These are phyloP conservation scores for Fulmarus glacialis DNA, from an alignment of 2,113 vertebrate genomes.

Conservation along the genomic window DNA sequence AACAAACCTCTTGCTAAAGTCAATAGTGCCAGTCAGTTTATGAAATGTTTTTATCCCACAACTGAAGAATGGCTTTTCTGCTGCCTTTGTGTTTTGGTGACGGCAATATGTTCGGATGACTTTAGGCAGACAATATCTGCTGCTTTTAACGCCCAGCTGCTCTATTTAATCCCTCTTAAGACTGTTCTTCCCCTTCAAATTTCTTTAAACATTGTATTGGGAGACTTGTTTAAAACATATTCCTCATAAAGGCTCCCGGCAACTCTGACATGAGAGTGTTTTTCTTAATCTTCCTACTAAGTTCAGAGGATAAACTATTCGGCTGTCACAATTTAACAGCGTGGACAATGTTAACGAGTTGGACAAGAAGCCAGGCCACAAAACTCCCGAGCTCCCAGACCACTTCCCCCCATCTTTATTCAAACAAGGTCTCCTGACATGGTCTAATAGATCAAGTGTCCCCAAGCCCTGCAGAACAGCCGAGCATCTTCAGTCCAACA, in stretches of 20 bases:
- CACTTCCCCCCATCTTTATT: background rate
- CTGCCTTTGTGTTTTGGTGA: background rate
- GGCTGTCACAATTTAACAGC: background rate
- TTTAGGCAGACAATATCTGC: background rate
- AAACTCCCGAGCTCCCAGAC: background rate
- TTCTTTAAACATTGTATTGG: background rate
- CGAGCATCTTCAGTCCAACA: background rate
- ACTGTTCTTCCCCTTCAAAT: background rate
- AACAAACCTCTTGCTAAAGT: background rate
- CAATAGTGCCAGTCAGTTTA: background rate
- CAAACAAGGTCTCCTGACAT: background rate
- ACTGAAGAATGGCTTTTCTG: background rate
- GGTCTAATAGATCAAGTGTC: background rate
- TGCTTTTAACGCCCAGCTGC: background rate
- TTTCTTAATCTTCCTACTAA: background rate
- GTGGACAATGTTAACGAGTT: background rate
- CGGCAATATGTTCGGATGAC: background rate
- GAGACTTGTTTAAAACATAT: background rate
- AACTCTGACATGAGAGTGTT: background rate
- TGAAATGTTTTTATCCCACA: background rate
- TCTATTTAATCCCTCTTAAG: background rate
- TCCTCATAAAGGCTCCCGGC: background rate
- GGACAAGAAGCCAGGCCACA: background rate
- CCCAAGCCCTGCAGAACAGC: background rate
- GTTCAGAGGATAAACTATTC: background rate